phyloP scores from a whole-genome alignment of 2,797 vertebrate genomes.

The Acipenser oxyrinchus region DNA sequence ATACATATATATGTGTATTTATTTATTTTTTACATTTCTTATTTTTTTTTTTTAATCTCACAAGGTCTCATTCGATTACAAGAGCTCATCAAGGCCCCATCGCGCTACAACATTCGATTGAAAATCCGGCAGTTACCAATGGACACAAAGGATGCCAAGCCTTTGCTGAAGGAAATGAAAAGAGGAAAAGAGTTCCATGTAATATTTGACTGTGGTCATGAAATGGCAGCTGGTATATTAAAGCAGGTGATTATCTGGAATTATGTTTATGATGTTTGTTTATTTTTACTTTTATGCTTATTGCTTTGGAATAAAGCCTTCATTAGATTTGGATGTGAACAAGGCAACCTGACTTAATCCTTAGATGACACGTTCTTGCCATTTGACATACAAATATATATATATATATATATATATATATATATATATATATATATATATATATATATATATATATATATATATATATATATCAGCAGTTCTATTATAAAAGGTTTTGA shows the following conservation, averaged over 20 bases:
- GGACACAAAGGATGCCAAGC: conserved; percentile 91
- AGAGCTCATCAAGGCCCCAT: conserved; percentile 95
- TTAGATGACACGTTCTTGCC: no score
- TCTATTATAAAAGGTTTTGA: no score
- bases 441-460: no score
- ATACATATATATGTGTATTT: not conserved
- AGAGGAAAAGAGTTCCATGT: conserved; percentile 93
- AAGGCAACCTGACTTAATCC: no score
- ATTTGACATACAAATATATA: no score
- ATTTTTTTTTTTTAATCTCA: conserved; percentile 31
- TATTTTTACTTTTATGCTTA: no score
- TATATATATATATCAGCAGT: no score
- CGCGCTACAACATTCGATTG: conserved; percentile 90
- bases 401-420: no score
- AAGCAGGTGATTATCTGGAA: conserved; percentile 72
- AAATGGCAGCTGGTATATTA: conserved; percentile 92
- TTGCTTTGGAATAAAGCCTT: not conserved
- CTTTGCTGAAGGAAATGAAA: conserved; percentile 96
- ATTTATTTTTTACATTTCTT: conserved; percentile 25
- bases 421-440: no score
- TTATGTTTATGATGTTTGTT: no score
- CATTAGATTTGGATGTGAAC: conserved; percentile 5
- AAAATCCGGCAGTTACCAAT: conserved; percentile 91
- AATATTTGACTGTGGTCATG: conserved; percentile 94
- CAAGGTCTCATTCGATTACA: conserved; percentile 92